Base-by-base conservation (phyloP, 2,113 vertebrate genomes). In the Phylloscopus whistleri region DNA sequence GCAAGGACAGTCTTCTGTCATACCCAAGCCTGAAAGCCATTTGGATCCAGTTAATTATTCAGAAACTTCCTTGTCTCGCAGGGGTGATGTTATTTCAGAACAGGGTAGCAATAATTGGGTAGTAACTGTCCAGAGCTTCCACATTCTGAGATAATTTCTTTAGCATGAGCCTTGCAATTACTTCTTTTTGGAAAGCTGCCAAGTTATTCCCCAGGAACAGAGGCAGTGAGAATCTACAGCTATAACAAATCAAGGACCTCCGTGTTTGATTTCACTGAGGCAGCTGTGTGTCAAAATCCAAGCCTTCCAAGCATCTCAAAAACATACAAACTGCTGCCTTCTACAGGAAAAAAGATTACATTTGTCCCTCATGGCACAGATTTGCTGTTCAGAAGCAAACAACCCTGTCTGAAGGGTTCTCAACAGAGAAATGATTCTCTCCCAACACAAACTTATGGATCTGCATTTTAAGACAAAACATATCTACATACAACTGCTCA, bases 181-280 rank as follows among this genome's bases (percentile, higher is more conserved):
- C 79, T 95, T 85, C 74, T 93, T 77, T 84, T 70, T 94, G 89
- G 91, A 83, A 87, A 93, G 63, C 55, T 91, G 87, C 91, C 91
- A 95, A 91, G 87, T 59, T 94, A 88, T 87, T 89, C 87, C 83
- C 67, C 67, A 77, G 82, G 63, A 94, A 70, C 4, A 2, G 79
- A 88, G 48, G 64, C 75, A 68, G 12, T 30, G 43, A 90, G 93
- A 74, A 81, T 88, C 87, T 88, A 83, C 37, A 86, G 43, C 87
- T 88, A 23, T 37, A 95, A 95, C n/a, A 96, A 95, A 94, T 86
- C 82, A 91, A 95, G 72, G 56, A 90, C 68, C 85, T 94, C 72
- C 3, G 46, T 55, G 88, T 82, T 94, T 11, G 0, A 86, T 90
- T 96, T 94, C 64, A 64, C 60, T 63, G 52, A 83, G 64, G 90